Evolutionary conservation across 2,888 invertebrate genomes (phyloP).

Genomic region (Synanthedon vespiformis): DNA sequence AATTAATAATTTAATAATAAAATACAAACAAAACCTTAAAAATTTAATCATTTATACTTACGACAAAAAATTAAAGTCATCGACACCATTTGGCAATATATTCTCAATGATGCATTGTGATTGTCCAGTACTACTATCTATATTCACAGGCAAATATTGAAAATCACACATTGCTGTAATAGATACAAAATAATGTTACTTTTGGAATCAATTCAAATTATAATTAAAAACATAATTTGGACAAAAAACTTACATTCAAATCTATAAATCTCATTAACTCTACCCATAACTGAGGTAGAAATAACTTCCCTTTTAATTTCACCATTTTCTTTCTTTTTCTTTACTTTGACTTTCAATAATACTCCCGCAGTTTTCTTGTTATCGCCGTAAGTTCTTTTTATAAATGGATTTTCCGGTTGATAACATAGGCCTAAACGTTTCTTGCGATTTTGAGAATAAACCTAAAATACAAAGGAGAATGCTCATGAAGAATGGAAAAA

Average conservation of each 20-base stretch:
- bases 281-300: conserved; percentile 69
- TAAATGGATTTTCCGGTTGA: conserved; percentile 83
- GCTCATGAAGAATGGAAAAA: too few species aligned
- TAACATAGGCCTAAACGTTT: conserved; percentile 81
- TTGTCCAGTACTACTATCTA: conserved; percentile 36
- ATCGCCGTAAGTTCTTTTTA: conserved; percentile 83
- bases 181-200: conserved; percentile 5
- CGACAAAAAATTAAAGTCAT: conserved; percentile 29
- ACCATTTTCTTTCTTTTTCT: conserved; percentile 51
- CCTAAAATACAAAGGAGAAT: conserved; percentile 25
- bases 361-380: conserved; percentile 75
- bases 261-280: conserved; percentile 70
- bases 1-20: too few species aligned
- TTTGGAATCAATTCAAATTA: too few species aligned
- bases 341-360: conserved; percentile 78
- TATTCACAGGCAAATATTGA: conserved; percentile 85
- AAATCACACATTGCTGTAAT: conserved; percentile 87
- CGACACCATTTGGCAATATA: conserved; percentile 71
- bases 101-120: conserved; percentile 73
- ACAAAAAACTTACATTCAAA: conserved; percentile 71
- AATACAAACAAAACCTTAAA: too few species aligned
- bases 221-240: too few species aligned
- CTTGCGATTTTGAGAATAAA: conserved; percentile 44
- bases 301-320: conserved; percentile 49
- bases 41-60: conserved; percentile 18